Conservation (phyloP, 2,113 vertebrate genomes). For the Anseranas semipalmata region DNA sequence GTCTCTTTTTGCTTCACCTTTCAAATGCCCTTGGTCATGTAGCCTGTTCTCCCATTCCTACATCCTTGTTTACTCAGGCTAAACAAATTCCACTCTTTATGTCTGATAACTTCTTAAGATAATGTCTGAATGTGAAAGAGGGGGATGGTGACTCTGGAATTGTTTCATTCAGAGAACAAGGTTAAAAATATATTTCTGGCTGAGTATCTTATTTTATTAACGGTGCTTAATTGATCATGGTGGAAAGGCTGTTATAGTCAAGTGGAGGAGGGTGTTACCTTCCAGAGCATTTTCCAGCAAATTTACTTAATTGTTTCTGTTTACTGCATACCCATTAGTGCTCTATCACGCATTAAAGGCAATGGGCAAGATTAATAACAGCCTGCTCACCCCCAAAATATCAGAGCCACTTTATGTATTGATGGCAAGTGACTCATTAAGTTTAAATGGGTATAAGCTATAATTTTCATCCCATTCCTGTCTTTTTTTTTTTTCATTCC, state of each 20-base stretch:
- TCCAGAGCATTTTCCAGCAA: slow-evolving; percentile 61
- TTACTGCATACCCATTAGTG: slow-evolving; percentile 50
- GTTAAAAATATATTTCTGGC: slow-evolving; percentile 55
- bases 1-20: neutral
- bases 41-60: neutral
- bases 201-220: slow-evolving; percentile 43
- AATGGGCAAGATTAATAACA: slow-evolving; percentile 67
- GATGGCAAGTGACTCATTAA: slow-evolving; percentile 49
- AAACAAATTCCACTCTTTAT: neutral
- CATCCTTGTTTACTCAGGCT: neutral
- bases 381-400: slow-evolving; percentile 53
- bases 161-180: slow-evolving; percentile 26
- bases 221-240: slow-evolving; percentile 60
- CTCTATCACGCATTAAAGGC: slow-evolving; percentile 45
- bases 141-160: neutral
- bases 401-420: slow-evolving; percentile 31
- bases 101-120: neutral
- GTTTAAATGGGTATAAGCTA: slow-evolving; percentile 32
- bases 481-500: neutral
- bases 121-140: neutral
- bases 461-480: slow-evolving; percentile 34
- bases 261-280: slow-evolving; percentile 56
- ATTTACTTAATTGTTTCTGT: slow-evolving; percentile 71
- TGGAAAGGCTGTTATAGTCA: slow-evolving; percentile 54
- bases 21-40: neutral